A percentile compares a stretch with the other conserved stretches of the same genome.
These are phyloP conservation scores for Drosophila bunnanda DNA, from an alignment of 2,888 invertebrate species.

Conservation along the genomic window DNA sequence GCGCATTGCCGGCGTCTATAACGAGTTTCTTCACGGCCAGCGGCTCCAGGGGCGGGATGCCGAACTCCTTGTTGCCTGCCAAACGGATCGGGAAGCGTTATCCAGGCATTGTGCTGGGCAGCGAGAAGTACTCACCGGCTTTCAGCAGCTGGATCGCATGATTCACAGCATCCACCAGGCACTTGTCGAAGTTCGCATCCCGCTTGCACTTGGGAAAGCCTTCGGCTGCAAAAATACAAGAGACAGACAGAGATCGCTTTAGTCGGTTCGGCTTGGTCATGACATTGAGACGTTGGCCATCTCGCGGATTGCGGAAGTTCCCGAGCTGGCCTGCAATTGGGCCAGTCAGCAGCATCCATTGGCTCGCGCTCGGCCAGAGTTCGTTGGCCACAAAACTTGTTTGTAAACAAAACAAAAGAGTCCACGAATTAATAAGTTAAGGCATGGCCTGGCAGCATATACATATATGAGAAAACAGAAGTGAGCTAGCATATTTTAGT, in stretches of 20 bases:
- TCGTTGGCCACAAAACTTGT: slow-evolving; percentile 61
- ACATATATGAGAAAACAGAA: slow-evolving; percentile 36
- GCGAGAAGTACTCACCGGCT: slow-evolving; percentile 85
- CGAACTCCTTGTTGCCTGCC: slow-evolving; percentile 87
- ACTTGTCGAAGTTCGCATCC: slow-evolving; percentile 87
- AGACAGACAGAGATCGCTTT: slow-evolving; percentile 18
- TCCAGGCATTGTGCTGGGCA: neutral
- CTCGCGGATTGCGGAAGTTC: slow-evolving; percentile 59
- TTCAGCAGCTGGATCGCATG: slow-evolving; percentile 86
- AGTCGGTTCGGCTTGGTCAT: slow-evolving; percentile 45
- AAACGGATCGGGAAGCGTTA: slow-evolving; percentile 34
- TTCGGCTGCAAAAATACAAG: slow-evolving; percentile 84
- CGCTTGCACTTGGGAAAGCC: slow-evolving; percentile 87
- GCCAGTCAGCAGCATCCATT: slow-evolving; percentile 29
- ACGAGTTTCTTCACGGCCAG: slow-evolving; percentile 86
- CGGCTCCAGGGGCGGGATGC: slow-evolving; percentile 88
- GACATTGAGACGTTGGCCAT: slow-evolving; percentile 61
- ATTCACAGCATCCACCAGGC: slow-evolving; percentile 86
- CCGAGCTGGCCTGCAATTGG: slow-evolving; percentile 59
- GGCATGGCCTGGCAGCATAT: neutral
- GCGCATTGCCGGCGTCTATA: slow-evolving; percentile 87
- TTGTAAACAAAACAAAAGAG: slow-evolving; percentile 47
- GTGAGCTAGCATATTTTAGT: slow-evolving; percentile 60
- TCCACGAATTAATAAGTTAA: slow-evolving; percentile 19
- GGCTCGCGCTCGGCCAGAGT: slow-evolving; percentile 26